Evolutionary conservation across 2,797 vertebrate species (phyloP).

Genomic region (Lagothrix lagotricha): DNA sequence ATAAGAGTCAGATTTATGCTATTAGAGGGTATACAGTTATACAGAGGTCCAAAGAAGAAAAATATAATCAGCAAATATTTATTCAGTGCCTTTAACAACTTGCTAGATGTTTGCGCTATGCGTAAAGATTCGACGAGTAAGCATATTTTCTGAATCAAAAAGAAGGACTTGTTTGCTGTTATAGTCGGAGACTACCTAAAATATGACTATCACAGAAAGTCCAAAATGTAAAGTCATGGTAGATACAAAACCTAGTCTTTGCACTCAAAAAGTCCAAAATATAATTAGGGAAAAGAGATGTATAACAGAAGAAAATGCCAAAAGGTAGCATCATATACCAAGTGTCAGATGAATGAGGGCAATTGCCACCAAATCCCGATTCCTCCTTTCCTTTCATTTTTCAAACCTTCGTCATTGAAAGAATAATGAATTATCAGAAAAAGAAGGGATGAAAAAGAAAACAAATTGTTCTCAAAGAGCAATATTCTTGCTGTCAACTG

Average conservation of each 20-base stretch:
- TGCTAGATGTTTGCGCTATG: not conserved
- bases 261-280: not conserved
- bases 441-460: conserved; percentile 22
- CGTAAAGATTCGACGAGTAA: not conserved
- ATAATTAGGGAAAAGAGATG: conserved; percentile 13
- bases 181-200: conserved; percentile 11
- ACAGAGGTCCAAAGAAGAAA: conserved; percentile 33
- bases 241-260: not conserved
- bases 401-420: not conserved
- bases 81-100: not conserved
- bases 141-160: conserved; percentile 25
- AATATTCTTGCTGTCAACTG: not conserved
- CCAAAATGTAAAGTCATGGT: conserved; percentile 5
- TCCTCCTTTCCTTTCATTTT: not conserved
- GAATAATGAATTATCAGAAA: not conserved
- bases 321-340: not conserved
- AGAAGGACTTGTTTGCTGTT: conserved; percentile 2
- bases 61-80: not conserved
- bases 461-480: not conserved
- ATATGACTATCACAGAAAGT: not conserved
- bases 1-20: not conserved
- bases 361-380: not conserved
- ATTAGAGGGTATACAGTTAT: not conserved
- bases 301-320: not conserved
- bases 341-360: not conserved